phyloP scores from a whole-genome alignment of 2,113 vertebrate genomes.

The Heteronetta atricapilla region DNA sequence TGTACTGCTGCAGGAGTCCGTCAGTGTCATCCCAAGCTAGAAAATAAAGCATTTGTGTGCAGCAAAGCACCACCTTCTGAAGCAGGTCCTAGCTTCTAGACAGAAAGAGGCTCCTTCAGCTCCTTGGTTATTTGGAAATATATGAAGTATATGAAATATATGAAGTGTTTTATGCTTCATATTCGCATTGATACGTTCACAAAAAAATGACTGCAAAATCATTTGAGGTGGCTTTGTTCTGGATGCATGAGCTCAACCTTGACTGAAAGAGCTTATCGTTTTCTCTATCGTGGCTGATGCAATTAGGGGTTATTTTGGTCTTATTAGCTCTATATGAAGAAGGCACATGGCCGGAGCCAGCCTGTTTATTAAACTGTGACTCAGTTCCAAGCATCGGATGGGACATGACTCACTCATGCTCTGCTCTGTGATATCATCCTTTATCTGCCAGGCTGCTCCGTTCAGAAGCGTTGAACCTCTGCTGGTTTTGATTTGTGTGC shows the following conservation, averaged over 20 bases:
- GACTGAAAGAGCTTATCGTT: neutral
- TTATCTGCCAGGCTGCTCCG: neutral
- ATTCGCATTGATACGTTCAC: neutral
- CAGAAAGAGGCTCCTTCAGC: neutral
- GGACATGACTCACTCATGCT: rapidly evolving
- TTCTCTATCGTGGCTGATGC: neutral
- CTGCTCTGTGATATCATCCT: neutral
- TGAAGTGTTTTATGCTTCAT: neutral
- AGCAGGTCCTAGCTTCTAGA: neutral
- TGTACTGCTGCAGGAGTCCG: no score
- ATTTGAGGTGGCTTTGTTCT: neutral
- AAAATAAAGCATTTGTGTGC: no score
- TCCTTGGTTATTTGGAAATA: neutral
- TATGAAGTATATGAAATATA: rapidly evolving
- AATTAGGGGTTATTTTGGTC: neutral
- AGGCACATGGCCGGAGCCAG: neutral
- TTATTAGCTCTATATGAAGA: neutral
- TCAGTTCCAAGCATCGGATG: neutral
- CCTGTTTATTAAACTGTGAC: neutral
- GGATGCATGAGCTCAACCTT: neutral
- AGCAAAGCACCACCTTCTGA: no score
- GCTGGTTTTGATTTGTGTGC: neutral
- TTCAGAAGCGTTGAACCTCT: neutral
- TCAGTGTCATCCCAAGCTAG: no score
- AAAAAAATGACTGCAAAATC: neutral